Conservation (phyloP, 1,140 invertebrate species). For the Neelides sp. region DNA sequence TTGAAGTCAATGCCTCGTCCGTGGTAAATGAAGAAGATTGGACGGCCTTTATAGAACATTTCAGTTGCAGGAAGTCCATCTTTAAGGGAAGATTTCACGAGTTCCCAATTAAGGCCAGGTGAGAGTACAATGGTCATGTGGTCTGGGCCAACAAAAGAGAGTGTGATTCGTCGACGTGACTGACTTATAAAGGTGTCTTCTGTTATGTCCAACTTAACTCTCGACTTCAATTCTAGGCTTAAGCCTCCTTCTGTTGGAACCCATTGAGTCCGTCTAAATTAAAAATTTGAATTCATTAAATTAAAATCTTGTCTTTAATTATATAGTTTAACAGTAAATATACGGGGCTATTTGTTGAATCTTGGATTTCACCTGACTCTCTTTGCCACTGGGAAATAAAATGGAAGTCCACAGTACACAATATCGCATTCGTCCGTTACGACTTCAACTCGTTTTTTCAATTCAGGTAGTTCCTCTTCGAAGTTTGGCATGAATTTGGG, state of each 20-base stretch:
- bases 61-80: constrained; percentile 33
- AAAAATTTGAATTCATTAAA: background rate
- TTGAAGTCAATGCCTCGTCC: constrained; percentile 31
- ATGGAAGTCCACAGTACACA: constrained; percentile 45
- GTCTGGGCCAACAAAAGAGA: constrained; percentile 33
- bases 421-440: constrained; percentile 38
- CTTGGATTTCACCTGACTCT: constrained; percentile 36
- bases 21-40: constrained; percentile 35
- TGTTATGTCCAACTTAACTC: constrained; percentile 24
- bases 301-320: background rate
- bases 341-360: constrained; percentile 10
- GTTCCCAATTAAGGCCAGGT: constrained; percentile 31
- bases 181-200: constrained; percentile 23
- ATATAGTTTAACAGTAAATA: constrained; percentile 13
- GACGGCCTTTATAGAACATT: constrained; percentile 28
- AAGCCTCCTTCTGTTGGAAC: constrained; percentile 21
- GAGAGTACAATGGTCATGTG: constrained; percentile 37
- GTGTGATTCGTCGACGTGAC: constrained; percentile 20
- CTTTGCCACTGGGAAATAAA: constrained; percentile 39
- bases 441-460: constrained; percentile 33
- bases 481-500: constrained; percentile 33
- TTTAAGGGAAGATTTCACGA: constrained; percentile 37
- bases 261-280: constrained; percentile 23
- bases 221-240: constrained; percentile 11
- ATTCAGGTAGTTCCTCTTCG: constrained; percentile 35